Percentiles rank a stretch among this genome's conserved stretches.
These are phyloP conservation scores for Acrocephalus arundinaceus DNA, from an alignment of 2,113 vertebrate genomes.

Conservation along the genomic window DNA sequence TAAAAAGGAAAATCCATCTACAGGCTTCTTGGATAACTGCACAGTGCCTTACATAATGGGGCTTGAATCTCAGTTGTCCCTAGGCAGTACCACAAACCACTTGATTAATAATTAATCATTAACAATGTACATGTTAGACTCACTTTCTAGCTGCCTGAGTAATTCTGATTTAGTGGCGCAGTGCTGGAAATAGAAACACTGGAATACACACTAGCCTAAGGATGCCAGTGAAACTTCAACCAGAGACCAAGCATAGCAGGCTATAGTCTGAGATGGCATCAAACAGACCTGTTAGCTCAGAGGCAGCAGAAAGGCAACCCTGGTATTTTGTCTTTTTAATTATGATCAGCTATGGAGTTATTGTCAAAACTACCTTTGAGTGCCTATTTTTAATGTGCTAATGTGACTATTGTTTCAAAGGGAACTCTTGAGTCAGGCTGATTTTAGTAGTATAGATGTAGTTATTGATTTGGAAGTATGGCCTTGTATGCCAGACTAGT, in stretches of 20 bases:
- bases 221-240: neutral
- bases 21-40: neutral
- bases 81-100: neutral
- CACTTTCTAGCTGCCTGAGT: neutral
- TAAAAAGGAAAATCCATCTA: conserved; percentile 1
- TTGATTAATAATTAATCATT: conserved; percentile 34
- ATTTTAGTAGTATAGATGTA: neutral
- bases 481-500: neutral
- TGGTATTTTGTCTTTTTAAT: neutral
- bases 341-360: neutral
- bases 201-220: neutral
- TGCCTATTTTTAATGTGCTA: neutral
- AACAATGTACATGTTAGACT: neutral
- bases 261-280: neutral
- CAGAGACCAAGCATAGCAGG: neutral
- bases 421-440: neutral
- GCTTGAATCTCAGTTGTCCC: neutral
- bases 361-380: conserved; percentile 13
- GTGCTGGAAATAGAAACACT: neutral
- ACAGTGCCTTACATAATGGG: neutral
- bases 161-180: neutral
- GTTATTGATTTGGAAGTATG: neutral
- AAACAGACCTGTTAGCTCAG: neutral
- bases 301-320: neutral
- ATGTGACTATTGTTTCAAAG: neutral